phyloP scores from a whole-genome alignment of 2,113 vertebrate species.

The Cryptotis parvus region DNA sequence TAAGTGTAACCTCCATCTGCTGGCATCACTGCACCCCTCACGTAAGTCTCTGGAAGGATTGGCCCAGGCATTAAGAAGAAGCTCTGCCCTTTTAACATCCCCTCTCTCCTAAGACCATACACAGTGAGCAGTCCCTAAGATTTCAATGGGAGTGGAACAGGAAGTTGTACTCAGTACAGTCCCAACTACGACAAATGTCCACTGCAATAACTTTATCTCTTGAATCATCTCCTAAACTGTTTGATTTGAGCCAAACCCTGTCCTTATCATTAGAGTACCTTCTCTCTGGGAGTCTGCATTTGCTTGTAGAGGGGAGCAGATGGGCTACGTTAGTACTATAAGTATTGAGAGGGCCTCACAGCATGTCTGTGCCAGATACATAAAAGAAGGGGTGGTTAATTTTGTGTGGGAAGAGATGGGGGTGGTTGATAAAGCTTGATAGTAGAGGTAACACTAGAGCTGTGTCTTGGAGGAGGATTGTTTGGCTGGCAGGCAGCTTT shows the following conservation, averaged over 20 bases:
- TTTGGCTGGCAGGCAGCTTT: background rate
- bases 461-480: background rate
- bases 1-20: background rate
- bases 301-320: background rate
- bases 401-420: background rate
- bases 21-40: too few species aligned
- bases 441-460: background rate
- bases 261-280: background rate
- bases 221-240: background rate
- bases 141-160: background rate
- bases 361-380: background rate
- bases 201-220: background rate
- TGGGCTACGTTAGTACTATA: accelerated
- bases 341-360: background rate
- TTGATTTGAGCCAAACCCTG: background rate
- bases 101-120: background rate
- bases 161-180: background rate
- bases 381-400: background rate
- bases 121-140: background rate
- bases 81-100: background rate
- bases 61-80: background rate
- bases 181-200: too few species aligned
- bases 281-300: background rate
- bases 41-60: background rate
- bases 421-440: background rate